A percentile compares a stretch with the other conserved stretches of the same genome.
These are phyloP conservation scores for Leptinotarsa peninsularis DNA, from an alignment of 2,888 invertebrate genomes.

Conservation along the genomic window DNA sequence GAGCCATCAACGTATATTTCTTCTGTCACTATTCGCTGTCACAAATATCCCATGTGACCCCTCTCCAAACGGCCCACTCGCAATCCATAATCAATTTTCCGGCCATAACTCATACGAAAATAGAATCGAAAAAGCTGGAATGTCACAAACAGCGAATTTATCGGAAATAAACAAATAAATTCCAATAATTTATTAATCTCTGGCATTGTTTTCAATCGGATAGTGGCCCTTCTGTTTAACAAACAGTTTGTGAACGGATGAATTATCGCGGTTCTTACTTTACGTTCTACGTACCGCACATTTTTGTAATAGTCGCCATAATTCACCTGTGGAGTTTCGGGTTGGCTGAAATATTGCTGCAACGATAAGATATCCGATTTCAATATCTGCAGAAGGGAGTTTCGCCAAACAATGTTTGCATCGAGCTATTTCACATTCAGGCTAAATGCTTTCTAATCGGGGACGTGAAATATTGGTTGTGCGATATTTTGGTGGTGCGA, in stretches of 20 bases:
- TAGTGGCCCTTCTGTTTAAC: conserved; percentile 31
- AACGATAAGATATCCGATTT: conserved; percentile 45
- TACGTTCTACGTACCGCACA: conserved; percentile 34
- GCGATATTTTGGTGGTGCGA: background rate
- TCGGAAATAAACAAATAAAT: conserved; percentile 36
- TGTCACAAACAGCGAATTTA: conserved; percentile 33
- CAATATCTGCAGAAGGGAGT: conserved; percentile 41
- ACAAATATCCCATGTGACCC: conserved; percentile 16
- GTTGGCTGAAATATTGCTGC: conserved; percentile 47
- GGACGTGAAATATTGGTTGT: conserved; percentile 25
- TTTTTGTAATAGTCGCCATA: conserved; percentile 42
- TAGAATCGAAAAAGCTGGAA: conserved; percentile 23
- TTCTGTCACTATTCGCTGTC: conserved; percentile 1
- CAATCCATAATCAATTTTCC: conserved; percentile 22
- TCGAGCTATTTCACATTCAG: conserved; percentile 27
- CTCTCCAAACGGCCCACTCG: conserved; percentile 10
- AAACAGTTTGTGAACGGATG: conserved; percentile 28
- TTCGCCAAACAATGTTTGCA: conserved; percentile 32
- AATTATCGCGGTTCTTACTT: conserved; percentile 30
- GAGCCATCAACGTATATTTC: background rate
- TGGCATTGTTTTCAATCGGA: conserved; percentile 31
- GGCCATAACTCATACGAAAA: conserved; percentile 27
- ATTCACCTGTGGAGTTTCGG: conserved; percentile 52
- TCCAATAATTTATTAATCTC: conserved; percentile 40
- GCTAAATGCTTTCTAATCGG: conserved; percentile 39